A percentile compares a stretch with the other conserved stretches of the same genome.
These are phyloP conservation scores for Apodemia duryi DNA, from an alignment of 2,888 invertebrate species.

Conservation along the genomic window DNA sequence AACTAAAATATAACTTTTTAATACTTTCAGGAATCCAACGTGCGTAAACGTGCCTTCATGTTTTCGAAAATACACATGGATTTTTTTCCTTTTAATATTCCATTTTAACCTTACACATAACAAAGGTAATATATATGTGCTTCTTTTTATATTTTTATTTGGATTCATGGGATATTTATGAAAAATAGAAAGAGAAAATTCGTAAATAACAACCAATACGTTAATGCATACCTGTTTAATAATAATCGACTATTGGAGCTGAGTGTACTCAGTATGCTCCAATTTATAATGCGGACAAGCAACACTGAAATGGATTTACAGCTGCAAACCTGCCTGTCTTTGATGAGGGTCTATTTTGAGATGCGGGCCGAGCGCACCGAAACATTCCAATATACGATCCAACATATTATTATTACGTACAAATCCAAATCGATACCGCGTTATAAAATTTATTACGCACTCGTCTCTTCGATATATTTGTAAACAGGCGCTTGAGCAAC, in stretches of 20 bases:
- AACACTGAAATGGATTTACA: slow-evolving; percentile 78
- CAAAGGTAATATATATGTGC: no score
- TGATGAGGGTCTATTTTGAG: slow-evolving; percentile 78
- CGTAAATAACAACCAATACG: background rate
- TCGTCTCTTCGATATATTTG: slow-evolving; percentile 64
- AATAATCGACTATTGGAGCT: slow-evolving; percentile 10
- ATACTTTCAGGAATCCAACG: no score
- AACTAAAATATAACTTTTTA: no score
- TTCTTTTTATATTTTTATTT: no score
- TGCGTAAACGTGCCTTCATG: no score
- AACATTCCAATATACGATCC: slow-evolving; percentile 74
- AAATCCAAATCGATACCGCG: slow-evolving; percentile 71
- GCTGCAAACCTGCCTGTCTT: slow-evolving; percentile 78
- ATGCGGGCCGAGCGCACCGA: slow-evolving; percentile 69
- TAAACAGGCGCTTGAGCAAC: slow-evolving; percentile 72
- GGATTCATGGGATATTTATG: no score
- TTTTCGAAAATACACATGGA: no score
- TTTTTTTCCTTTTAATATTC: no score
- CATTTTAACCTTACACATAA: no score
- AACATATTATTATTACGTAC: slow-evolving; percentile 77
- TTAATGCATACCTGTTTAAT: slow-evolving; percentile 9
- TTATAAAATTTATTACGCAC: slow-evolving; percentile 78
- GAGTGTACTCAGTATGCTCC: slow-evolving; percentile 46
- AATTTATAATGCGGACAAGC: slow-evolving; percentile 78
- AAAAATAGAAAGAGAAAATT: slow-evolving; percentile 8